phyloP scores from a whole-genome alignment of 2,888 invertebrate genomes.

The Lutraria lutraria region DNA sequence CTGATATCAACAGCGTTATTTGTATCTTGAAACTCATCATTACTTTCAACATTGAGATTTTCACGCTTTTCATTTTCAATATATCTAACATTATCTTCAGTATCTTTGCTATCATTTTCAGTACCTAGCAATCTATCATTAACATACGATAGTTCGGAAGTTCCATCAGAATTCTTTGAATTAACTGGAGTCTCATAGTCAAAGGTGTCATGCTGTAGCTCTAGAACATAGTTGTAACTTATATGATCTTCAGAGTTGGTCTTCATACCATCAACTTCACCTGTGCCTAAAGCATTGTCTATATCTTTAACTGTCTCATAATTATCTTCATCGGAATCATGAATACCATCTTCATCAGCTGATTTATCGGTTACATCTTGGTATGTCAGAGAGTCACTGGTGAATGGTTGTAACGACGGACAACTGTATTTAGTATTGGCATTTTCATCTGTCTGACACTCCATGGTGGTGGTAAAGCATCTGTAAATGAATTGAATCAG shows the following conservation, averaged over 20 bases:
- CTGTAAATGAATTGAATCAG: background rate
- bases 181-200: background rate
- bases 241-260: background rate
- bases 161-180: background rate
- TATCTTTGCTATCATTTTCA: background rate
- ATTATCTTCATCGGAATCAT: background rate
- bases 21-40: background rate
- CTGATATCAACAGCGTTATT: background rate
- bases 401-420: background rate
- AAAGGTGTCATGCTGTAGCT: background rate
- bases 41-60: background rate
- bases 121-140: background rate
- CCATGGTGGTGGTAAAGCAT: background rate
- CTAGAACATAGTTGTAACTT: conserved; percentile 3
- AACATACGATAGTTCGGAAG: background rate
- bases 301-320: background rate
- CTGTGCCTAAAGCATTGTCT: background rate
- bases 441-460: background rate
- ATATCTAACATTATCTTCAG: background rate
- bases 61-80: background rate
- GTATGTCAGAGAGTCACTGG: background rate
- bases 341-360: background rate
- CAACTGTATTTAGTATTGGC: conserved; percentile 6
- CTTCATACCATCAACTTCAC: background rate
- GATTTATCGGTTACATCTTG: background rate